Conservation (phyloP, 2,888 invertebrate genomes). For the Dichetophora obliterata region DNA sequence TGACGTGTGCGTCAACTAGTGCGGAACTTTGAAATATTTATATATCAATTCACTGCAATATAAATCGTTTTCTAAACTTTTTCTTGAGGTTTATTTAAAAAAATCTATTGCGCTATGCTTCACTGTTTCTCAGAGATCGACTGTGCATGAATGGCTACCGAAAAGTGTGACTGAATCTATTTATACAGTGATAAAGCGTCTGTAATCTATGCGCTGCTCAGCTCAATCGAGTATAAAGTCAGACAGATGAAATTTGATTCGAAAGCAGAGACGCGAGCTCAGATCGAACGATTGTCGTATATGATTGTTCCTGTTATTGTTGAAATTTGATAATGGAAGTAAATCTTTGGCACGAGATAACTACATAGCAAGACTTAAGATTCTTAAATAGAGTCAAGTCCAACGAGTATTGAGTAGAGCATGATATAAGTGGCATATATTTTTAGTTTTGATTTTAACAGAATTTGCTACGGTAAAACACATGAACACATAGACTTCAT, state of each 20-base stretch:
- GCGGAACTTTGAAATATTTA: background rate
- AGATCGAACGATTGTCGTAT: background rate
- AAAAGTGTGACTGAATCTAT: background rate
- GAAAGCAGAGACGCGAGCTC: no score
- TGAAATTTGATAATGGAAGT: slow-evolving; percentile 2
- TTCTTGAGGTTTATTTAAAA: background rate
- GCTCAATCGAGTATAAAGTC: background rate
- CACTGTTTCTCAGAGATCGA: background rate
- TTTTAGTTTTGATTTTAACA: no score
- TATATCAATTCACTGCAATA: background rate
- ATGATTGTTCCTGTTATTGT: slow-evolving; percentile 1
- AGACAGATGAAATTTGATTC: background rate
- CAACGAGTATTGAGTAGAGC: no score
- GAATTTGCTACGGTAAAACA: no score
- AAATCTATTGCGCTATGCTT: background rate
- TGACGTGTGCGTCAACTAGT: slow-evolving; percentile 4
- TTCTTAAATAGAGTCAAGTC: no score
- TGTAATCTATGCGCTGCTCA: background rate
- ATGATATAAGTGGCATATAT: no score
- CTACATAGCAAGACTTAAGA: no score
- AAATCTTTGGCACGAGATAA: no score
- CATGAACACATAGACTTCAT: no score
- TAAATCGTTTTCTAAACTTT: background rate
- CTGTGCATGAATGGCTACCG: background rate
- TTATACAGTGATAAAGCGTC: slow-evolving; percentile 1